phyloP scores from a whole-genome alignment of 2,888 invertebrate species.

The Stomorhina lunata region DNA sequence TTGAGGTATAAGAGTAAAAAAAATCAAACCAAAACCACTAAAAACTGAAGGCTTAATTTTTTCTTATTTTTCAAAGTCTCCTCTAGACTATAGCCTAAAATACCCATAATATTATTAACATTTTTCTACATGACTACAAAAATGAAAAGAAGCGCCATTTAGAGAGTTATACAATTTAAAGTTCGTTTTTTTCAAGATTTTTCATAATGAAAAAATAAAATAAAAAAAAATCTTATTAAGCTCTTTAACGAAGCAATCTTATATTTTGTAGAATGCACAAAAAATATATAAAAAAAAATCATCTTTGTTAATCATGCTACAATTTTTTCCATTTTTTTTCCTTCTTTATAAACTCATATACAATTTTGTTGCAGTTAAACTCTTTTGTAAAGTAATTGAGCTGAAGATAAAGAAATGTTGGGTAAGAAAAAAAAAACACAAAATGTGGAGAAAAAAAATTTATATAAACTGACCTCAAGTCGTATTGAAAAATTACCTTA shows the following conservation, averaged over 20 bases:
- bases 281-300: constrained; percentile 31
- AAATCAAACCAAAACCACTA: constrained; percentile 34
- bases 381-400: constrained; percentile 65
- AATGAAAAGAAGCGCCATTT: constrained; percentile 37
- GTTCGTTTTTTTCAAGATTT: no score
- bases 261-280: no score
- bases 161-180: constrained; percentile 21
- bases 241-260: not conserved
- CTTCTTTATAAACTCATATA: constrained; percentile 8
- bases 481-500: constrained; percentile 59
- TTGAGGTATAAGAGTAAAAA: constrained; percentile 1
- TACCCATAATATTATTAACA: constrained; percentile 16
- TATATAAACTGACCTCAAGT: constrained; percentile 56
- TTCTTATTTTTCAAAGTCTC: not conserved
- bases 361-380: constrained; percentile 47
- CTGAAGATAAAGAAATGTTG: constrained; percentile 42
- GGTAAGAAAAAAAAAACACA: constrained; percentile 12
- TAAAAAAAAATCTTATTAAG: constrained; percentile 14
- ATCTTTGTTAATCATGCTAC: constrained; percentile 55
- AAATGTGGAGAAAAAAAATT: no score
- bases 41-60: constrained; percentile 56
- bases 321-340: not conserved
- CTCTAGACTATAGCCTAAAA: not conserved
- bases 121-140: constrained; percentile 6
- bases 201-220: not conserved